phyloP scores from a whole-genome alignment of 2,113 vertebrate species.

The Rattus rattus region DNA sequence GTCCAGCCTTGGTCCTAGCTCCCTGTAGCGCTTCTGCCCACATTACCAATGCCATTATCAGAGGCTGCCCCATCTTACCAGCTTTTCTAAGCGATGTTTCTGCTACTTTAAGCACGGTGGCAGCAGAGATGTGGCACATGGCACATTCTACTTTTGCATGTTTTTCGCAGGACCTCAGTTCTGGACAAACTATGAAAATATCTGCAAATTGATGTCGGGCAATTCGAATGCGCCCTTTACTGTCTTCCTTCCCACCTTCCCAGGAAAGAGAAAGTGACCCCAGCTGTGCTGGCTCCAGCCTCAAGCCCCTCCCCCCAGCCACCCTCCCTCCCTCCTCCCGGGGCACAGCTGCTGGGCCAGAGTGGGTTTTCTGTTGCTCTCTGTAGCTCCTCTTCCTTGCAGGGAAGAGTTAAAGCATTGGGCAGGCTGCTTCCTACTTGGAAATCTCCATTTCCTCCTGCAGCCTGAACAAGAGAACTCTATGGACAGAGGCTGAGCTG shows the following conservation, averaged over 20 bases:
- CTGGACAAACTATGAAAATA: conserved; percentile 34
- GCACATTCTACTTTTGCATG: neutral
- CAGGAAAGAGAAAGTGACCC: conserved; percentile 25
- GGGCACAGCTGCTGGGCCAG: conserved; percentile 36
- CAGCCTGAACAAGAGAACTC: conserved; percentile 80
- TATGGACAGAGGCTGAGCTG: conserved; percentile 67
- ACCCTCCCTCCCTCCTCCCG: neutral
- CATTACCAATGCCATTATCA: neutral
- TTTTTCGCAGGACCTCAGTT: neutral
- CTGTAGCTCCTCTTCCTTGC: conserved; percentile 10
- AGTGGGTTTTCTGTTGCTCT: neutral
- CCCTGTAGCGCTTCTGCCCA: neutral
- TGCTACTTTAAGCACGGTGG: neutral
- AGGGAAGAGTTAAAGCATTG: conserved; percentile 73
- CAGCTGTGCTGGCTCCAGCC: conserved; percentile 50
- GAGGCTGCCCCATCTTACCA: neutral
- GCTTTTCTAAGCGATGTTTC: neutral
- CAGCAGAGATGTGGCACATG: neutral
- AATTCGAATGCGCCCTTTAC: conserved; percentile 20
- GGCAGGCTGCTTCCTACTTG: conserved; percentile 74
- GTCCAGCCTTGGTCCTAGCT: neutral
- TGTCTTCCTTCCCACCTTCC: neutral
- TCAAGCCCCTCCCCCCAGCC: neutral
- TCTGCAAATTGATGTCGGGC: conserved; percentile 12
- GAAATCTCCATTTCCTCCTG: conserved; percentile 79